Base-by-base conservation (phyloP, 2,113 vertebrate species). In the Anas platyrhynchos region DNA sequence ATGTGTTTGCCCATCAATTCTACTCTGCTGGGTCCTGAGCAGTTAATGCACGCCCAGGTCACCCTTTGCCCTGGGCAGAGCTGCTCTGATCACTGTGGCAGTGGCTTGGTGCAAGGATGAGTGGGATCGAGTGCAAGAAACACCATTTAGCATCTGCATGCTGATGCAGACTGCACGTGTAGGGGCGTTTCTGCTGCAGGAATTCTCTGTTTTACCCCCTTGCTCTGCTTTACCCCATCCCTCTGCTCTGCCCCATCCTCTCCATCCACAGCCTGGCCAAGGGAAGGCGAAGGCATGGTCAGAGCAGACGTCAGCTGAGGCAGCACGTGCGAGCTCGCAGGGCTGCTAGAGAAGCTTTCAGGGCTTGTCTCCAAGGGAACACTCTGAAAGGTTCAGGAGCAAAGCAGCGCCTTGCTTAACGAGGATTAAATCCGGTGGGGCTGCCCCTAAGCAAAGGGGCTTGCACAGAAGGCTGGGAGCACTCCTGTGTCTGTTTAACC, bases 281-380 rank as follows among this genome's bases (percentile, higher is more conserved):
- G 59, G 66, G 32, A 63, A 58, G 65, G 71, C 29, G 4, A 10
- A 54, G 61, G 22, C 17, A 44, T 69, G 54, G 54, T 32, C 67
- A 36, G 41, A 7, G 50, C 3, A 56, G 63, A 11, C 6, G 6
- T n/a, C 48, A 62, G 72, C 59, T 69, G 31, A 44, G 63, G 65
- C 68, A 59, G 43, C 16, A 32, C 75, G 71, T 0, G 1, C 4
- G 54, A 75, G 8, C 61, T 9, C 80, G 86, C 36, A 27, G 68
- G 65, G 80, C 83, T 86, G 29, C 52, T 6, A 48, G 80, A 67
- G 86, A 32, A 75, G 76, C 80, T 88, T 83, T 90, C 83, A 86
- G 83, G 92, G 31, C 65, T 81, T 50, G 86, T 96, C 95, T 92
- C 92, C 88, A 94, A 75, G 94, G 83, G 94, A 96, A 86, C 86